Evolutionary conservation across 2,888 invertebrate species (phyloP).

Genomic region (Cantharis nigra): DNA sequence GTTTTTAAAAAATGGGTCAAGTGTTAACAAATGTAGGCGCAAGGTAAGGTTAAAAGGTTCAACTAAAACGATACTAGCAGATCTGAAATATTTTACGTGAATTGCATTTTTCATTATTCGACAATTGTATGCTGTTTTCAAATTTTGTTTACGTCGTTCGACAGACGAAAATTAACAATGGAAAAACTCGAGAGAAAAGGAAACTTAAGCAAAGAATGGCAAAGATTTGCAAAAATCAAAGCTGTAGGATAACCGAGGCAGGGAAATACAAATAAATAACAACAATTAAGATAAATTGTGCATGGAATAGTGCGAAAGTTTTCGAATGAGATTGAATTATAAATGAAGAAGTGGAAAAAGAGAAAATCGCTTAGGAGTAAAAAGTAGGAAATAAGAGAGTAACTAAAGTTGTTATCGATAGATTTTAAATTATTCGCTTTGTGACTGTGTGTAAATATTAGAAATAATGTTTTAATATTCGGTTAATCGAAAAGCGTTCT

Average conservation of each 20-base stretch:
- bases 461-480: background rate
- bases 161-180: too few relatives aligned
- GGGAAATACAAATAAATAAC: background rate
- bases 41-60: background rate
- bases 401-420: background rate
- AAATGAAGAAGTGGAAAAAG: background rate
- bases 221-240: background rate
- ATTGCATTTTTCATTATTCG: background rate
- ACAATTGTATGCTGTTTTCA: background rate
- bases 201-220: background rate
- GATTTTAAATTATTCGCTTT: background rate
- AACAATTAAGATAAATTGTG: background rate
- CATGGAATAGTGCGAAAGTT: background rate
- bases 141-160: too few relatives aligned
- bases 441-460: background rate
- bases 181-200: background rate
- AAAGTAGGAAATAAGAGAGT: background rate
- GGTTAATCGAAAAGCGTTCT: background rate
- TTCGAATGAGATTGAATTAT: constrained; percentile 2
- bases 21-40: background rate
- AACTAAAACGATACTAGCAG: background rate
- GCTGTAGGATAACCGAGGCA: background rate
- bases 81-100: background rate
- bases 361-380: background rate
- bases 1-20: background rate